Percentiles rank a stretch among this genome's conserved stretches.
These are phyloP conservation scores for Sinocyclocheilus maitianheensis DNA, from an alignment of 2,113 vertebrate species.

Conservation along the genomic window DNA sequence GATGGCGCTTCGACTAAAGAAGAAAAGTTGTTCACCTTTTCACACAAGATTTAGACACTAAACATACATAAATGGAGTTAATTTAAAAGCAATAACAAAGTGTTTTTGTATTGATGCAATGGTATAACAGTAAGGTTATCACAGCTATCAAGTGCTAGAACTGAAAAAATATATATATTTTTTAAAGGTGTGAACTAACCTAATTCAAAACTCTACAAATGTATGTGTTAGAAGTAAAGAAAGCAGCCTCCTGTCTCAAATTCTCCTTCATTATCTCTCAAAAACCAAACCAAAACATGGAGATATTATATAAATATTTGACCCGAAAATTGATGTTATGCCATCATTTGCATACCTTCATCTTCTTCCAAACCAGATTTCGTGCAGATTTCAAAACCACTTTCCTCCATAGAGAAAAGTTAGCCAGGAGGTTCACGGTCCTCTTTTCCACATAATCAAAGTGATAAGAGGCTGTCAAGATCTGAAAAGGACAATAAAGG, in stretches of 20 bases:
- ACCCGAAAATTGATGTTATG: not conserved
- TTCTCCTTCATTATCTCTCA: not conserved
- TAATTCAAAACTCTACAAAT: not conserved
- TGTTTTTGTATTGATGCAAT: not conserved
- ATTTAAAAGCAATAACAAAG: constrained; percentile 22
- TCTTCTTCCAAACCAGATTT: not conserved
- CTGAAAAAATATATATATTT: not conserved
- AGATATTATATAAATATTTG: not conserved
- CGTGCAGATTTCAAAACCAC: too few species aligned
- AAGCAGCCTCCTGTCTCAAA: not conserved
- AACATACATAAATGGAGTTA: not conserved
- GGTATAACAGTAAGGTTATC: not conserved
- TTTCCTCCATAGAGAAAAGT: not conserved
- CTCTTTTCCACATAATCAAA: not conserved
- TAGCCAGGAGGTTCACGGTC: not conserved
- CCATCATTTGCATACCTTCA: not conserved
- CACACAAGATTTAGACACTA: not conserved
- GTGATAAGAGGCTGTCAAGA: not conserved
- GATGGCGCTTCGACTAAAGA: not conserved
- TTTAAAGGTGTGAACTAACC: not conserved
- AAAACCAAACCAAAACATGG: not conserved
- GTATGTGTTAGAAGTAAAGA: not conserved
- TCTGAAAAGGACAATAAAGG: not conserved
- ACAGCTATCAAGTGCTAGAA: not conserved
- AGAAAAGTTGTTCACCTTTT: not conserved